Base-by-base conservation (phyloP, 1,140 invertebrate species). In the Probaryconus sp. region DNA sequence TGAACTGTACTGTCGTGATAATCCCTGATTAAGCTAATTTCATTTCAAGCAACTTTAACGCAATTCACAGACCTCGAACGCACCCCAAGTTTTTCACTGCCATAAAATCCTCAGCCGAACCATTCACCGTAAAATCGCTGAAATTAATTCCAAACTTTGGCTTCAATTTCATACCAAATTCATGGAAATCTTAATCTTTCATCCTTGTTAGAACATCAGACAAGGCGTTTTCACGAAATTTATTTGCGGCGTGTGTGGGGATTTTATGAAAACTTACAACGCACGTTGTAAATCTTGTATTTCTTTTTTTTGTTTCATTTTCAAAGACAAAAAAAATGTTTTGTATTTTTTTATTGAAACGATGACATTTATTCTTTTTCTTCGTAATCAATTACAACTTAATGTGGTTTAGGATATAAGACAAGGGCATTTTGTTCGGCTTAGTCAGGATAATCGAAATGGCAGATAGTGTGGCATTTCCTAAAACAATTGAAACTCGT, bases 11-110 rank as follows among this genome's bases (percentile, higher is more conserved):
- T 61, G 58, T 69, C 43, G 72, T 80, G 78, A 83, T 83, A 81
- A 81, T 79, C 64, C 51, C 63, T 80, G 76, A 82, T 83, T 81
- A 80, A 81, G 68, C 81, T 83, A 83, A 85, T 83, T 80, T 79
- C 70, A 45, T 73, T 76, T 60, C 53, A 45, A 33, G 21, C 53
- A 65, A 76, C 63, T 67, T 76, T 60, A 56, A 71, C 67, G 73
- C 71, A 68, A 75, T 71, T 70, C 61, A 45, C 37, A 76, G 45
- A 69, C 43, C 53, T 47, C 40, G 43, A 67, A 75, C 45, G 64
- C 64, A 64, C 61, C 63, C 13, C 56, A 69, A 75, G 50, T 75
- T 75, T 74, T 67, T 68, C 71, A 35, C 42, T 20, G 42, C 21
- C 48, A 50, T 68, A 55, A 63, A 68, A 63, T 55, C 48, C 55